Evolutionary conservation across 2,113 vertebrate species (phyloP), one percentile per base, ranked within the genome.

Genomic region (Anhinga rufa): DNA sequence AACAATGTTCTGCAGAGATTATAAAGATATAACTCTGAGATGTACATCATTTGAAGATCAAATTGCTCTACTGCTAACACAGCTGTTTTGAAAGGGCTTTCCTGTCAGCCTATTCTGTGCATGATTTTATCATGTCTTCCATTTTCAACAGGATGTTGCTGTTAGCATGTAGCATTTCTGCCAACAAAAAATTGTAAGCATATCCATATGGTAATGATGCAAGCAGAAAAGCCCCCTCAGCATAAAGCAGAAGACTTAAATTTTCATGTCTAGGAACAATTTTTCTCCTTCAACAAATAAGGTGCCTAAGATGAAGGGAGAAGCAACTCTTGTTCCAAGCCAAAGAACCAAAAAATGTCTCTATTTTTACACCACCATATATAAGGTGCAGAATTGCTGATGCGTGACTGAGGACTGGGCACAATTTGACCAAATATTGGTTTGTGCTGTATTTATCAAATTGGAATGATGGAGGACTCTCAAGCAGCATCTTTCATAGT

Each of bases 51-150:
- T 25, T 70, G 48, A 70, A 77, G 92, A 93, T 90, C 55, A 88
- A 92, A 93, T 65, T 68, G 68, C 52, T 84, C 60, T 36, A 14
- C 61, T 92, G 79, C 76, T 90, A 90, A 83, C 75, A 65, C 88
- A 86, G 88, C 90, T 95, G 46, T 71, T 94, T 88, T 92, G 82
- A 92, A 90, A 86, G 76, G 82, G 62, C 62, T 92, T 93, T 94
- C 88, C 82, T 88, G 82, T 92, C 88, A 68, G 86, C 65, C 80
- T 75, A 1, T 71, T 90, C 76, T 75, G 32, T 52, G 52, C 58
- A 49, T 0, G 21, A 78, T 90, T 96, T 95, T 93, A 92, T 93
- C 76, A 32, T 0, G 0, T 70, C 86, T 96, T 88, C 64, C 66
- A 83, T 88, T 95, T 90, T 86, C 79, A 92, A 48, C 74, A 88